Base-by-base conservation (phyloP, 2,888 invertebrate genomes). In the Pachydiplax longipennis region DNA sequence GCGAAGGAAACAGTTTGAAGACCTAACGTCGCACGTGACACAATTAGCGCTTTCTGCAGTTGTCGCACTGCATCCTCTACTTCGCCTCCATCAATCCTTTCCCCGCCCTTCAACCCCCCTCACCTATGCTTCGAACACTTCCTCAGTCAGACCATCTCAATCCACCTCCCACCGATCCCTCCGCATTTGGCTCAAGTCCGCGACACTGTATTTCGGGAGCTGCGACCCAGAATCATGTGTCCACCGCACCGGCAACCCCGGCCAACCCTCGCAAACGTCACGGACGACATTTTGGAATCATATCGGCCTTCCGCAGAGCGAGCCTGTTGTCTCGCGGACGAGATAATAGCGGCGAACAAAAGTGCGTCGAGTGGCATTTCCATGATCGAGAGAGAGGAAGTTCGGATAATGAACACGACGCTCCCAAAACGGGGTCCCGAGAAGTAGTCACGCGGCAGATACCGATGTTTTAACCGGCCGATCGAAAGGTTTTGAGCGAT, bases 181-280 rank as follows among this genome's bases (percentile, higher is more conserved):
- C 44, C 82, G 25, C 82, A 25, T 87, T 87, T 87, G 61, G 87
- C 61, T 65, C 87, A 58, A 53, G 83, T 18, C 83, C 58, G 83
- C 83, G 58, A 83, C 31, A 37, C 61, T 61, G n/a, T 61, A 61
- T 87, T 87, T 61, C 61, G 87, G 61, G 61, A 61, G 22, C 40
- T 61, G 87, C 61, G 83, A 83, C 48, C 81, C 82, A 82, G 53
- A 31, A 82, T 53, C 83, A 35, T 58, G 58, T 15, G 22, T 35
- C 35, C 58, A 35, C 58, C 83, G 12, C 83, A 12, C 25, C 15
- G n/a, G n/a, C 58, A 13, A 12, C n/a, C n/a, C 83, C 35, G 35
- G 22, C 31, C 25, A 31, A 18, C 35, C 83, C 82, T 8, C 65
- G 25, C 22, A 65, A n/a, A n/a, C 22, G 65, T 65, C 65, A 65